Conservation (phyloP, 2,113 vertebrate species). For the western clawed frog (Xenopus tropicalis) region UCB_Xtro_10.0 CM004446.2:133011501-133012000, state of each 20-base stretch:
- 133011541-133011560: slow-evolving; percentile 77
- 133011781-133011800: slow-evolving; percentile 69
- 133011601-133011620: slow-evolving; percentile 82
- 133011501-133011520: slow-evolving; percentile 82
- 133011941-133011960: slow-evolving; percentile 68
- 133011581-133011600: slow-evolving; percentile 78
- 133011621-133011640: slow-evolving; percentile 63
- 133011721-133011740: slow-evolving; percentile 65
- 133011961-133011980: slow-evolving; percentile 35
- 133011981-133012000: slow-evolving; percentile 20
- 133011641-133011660: slow-evolving; percentile 77
- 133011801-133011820: slow-evolving; percentile 66
- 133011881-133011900: slow-evolving; percentile 70
- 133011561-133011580: slow-evolving; percentile 59
- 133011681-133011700: slow-evolving; percentile 71
- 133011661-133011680: slow-evolving; percentile 66
- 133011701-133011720: slow-evolving; percentile 64
- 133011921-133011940: slow-evolving; percentile 69
- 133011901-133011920: slow-evolving; percentile 73
- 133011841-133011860: slow-evolving; percentile 72
- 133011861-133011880: slow-evolving; percentile 74
- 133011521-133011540: slow-evolving; percentile 70
- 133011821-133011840: slow-evolving; percentile 69
- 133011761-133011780: slow-evolving; percentile 69
- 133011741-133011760: slow-evolving; percentile 53